Conservation (phyloP, 2,797 vertebrate genomes). For the Limosa lapponica region DNA sequence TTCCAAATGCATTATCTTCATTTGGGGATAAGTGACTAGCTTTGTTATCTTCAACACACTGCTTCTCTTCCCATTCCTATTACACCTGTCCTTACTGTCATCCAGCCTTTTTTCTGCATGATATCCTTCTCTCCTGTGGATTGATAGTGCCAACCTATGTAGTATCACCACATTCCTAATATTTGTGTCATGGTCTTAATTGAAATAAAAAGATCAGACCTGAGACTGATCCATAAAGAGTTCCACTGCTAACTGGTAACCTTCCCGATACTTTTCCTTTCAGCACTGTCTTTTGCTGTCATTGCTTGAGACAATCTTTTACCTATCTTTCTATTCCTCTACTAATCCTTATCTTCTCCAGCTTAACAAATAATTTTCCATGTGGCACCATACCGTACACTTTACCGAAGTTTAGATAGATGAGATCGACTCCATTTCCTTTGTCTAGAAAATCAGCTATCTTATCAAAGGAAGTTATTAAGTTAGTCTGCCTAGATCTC, state of each 20-base stretch:
- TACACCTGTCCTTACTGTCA: slow-evolving; percentile 15
- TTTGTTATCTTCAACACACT: slow-evolving; percentile 45
- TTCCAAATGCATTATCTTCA: slow-evolving; percentile 47
- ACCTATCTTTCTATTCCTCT: slow-evolving; percentile 49
- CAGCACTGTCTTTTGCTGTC: slow-evolving; percentile 47
- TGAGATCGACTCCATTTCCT: slow-evolving; percentile 35
- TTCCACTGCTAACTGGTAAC: slow-evolving; percentile 32
- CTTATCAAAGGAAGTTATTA: slow-evolving; percentile 60
- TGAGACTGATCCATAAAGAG: slow-evolving; percentile 39
- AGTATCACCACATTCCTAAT: neutral
- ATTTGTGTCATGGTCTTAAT: slow-evolving; percentile 27
- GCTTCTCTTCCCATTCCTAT: neutral
- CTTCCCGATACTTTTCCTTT: neutral
- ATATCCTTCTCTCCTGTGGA: neutral
- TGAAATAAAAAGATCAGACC: slow-evolving; percentile 38
- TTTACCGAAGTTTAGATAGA: slow-evolving; percentile 20
- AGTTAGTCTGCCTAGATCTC: slow-evolving; percentile 12
- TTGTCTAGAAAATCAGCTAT: slow-evolving; percentile 66
- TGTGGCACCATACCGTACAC: neutral
- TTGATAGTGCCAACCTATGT: neutral
- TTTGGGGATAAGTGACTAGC: neutral
- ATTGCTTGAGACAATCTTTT: slow-evolving; percentile 32
- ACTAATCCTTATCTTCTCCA: slow-evolving; percentile 66
- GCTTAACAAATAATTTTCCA: slow-evolving; percentile 64
- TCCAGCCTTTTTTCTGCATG: slow-evolving; percentile 23